phyloP scores from a whole-genome alignment of 2,888 invertebrate genomes.

The Palloptera scutellata region DNA sequence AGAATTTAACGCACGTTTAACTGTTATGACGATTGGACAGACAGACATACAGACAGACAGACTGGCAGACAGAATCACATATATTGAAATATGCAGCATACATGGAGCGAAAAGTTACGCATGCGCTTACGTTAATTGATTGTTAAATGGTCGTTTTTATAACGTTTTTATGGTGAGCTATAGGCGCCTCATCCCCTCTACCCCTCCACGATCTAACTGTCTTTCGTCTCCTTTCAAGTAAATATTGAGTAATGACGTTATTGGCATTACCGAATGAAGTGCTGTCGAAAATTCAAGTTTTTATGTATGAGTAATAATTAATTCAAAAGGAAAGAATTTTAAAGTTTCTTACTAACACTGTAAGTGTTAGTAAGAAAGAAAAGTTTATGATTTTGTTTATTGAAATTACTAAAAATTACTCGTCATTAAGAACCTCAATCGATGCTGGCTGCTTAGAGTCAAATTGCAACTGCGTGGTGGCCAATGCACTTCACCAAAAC shows the following conservation, averaged over 20 bases:
- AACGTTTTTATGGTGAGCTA: not conserved
- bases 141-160: slow-evolving; percentile 20
- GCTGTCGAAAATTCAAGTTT: not conserved
- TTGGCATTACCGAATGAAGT: not conserved
- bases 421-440: too few relatives aligned
- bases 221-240: not conserved
- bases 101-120: slow-evolving; percentile 11
- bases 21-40: not conserved
- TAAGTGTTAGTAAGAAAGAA: too few relatives aligned
- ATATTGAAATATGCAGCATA: not conserved
- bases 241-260: slow-evolving; percentile 18
- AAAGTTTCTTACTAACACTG: slow-evolving; percentile 19
- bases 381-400: too few relatives aligned
- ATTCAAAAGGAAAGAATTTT: not conserved
- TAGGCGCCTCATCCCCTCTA: not conserved
- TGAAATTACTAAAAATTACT: too few relatives aligned
- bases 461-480: too few relatives aligned
- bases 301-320: not conserved
- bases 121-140: slow-evolving; percentile 31
- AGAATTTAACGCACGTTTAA: slow-evolving; percentile 27
- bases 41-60: not conserved
- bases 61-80: slow-evolving; percentile 1
- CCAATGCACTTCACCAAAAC: too few relatives aligned
- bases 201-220: too few relatives aligned
- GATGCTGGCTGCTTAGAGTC: too few relatives aligned